A percentile compares a stretch with the other conserved stretches of the same genome.
Conservation (phyloP, 2,888 invertebrate species). For the Tipula confusa region DNA sequence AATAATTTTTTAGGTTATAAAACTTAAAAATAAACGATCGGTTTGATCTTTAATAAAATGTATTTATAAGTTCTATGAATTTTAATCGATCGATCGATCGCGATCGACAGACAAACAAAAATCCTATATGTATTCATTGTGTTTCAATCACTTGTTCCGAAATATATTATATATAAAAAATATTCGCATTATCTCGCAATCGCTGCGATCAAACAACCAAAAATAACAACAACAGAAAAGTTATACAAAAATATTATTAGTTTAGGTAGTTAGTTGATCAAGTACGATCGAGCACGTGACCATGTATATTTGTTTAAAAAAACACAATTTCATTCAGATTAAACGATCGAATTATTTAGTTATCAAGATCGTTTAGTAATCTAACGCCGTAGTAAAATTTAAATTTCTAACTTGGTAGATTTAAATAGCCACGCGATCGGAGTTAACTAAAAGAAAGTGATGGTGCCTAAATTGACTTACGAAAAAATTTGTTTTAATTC, state of each 20-base stretch:
- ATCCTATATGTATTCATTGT: not conserved
- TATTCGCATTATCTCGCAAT: not conserved
- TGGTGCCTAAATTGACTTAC: too few relatives aligned
- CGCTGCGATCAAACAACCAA: not conserved
- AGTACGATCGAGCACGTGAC: too few relatives aligned
- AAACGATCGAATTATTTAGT: too few relatives aligned
- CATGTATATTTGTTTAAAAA: too few relatives aligned
- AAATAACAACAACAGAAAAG: not conserved
- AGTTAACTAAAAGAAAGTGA: too few relatives aligned
- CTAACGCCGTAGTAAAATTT: too few relatives aligned
- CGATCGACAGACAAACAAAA: not conserved
- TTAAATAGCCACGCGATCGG: too few relatives aligned
- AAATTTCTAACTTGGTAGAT: too few relatives aligned
- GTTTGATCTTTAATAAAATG: not conserved
- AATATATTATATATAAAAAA: not conserved
- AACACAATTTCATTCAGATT: too few relatives aligned
- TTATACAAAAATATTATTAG: not conserved
- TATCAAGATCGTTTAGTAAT: too few relatives aligned
- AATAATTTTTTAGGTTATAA: not conserved
- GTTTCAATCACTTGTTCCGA: not conserved
- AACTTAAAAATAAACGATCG: not conserved
- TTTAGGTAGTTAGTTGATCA: not conserved
- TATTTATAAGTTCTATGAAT: not conserved
- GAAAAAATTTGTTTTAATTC: too few relatives aligned
- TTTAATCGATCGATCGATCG: conserved; percentile 3